phyloP scores from a whole-genome alignment of 2,797 vertebrate species.

The Melanotaenia pygmaea region DNA sequence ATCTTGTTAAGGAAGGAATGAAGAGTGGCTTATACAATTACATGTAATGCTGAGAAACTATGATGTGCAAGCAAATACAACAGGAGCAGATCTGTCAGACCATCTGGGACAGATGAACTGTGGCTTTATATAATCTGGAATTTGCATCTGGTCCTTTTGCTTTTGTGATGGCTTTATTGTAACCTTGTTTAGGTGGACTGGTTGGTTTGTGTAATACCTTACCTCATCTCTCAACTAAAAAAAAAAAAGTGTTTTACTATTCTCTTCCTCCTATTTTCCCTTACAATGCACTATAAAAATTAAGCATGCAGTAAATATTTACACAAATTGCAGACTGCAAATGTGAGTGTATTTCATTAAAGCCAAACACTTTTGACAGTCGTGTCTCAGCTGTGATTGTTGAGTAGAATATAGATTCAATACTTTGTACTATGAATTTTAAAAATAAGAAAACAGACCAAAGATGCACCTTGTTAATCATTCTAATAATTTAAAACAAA shows the following conservation, averaged over 20 bases:
- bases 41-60: conserved; percentile 6
- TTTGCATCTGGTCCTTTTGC: conserved; percentile 1
- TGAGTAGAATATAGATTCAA: conserved; percentile 32
- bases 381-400: conserved; percentile 42
- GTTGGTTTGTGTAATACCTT: conserved; percentile 21
- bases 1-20: not conserved
- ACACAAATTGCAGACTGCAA: conserved; percentile 58
- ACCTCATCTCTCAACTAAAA: conserved; percentile 29
- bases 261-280: conserved; percentile 37
- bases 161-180: not conserved
- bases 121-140: not conserved
- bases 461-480: conserved; percentile 25
- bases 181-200: conserved; percentile 8
- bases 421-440: conserved; percentile 9
- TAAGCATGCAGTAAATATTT: conserved; percentile 39
- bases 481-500: not conserved
- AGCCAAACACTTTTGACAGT: conserved; percentile 11
- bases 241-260: conserved; percentile 11
- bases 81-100: not conserved
- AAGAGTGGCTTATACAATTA: not conserved
- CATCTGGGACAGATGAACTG: not conserved
- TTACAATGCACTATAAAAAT: conserved; percentile 50
- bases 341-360: conserved; percentile 16
- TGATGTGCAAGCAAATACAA: not conserved
- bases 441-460: conserved; percentile 28